phyloP scores from a whole-genome alignment of 2,113 vertebrate genomes.

The Brevimyrus niger region DNA sequence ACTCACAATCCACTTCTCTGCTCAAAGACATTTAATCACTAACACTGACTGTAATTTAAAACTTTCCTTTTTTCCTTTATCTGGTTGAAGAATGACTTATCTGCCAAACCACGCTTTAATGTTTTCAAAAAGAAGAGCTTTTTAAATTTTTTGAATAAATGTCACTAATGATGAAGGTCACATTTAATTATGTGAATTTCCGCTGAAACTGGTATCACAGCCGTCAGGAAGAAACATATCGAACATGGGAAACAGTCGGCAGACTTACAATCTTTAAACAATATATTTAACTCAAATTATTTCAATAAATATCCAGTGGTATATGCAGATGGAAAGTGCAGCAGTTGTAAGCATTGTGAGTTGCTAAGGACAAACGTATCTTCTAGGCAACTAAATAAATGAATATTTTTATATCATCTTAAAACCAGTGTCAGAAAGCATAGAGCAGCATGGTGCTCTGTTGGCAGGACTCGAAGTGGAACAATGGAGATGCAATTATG shows the following conservation, averaged over 20 bases:
- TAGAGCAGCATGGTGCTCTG: not conserved
- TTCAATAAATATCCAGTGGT: not conserved
- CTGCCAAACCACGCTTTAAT: not conserved
- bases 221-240: not conserved
- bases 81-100: not conserved
- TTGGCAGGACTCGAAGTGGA: not conserved
- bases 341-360: not conserved
- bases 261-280: not conserved
- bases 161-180: not conserved
- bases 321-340: not conserved
- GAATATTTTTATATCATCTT: not conserved
- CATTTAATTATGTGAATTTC: not conserved
- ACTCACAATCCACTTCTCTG: not conserved
- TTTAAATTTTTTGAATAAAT: not conserved
- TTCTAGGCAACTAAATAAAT: not conserved
- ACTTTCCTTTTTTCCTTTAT: not conserved
- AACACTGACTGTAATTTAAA: not conserved
- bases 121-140: not conserved
- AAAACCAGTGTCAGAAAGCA: not conserved
- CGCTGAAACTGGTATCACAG: not conserved
- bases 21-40: not conserved
- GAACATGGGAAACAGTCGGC: not conserved
- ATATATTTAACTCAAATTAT: not conserved
- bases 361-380: not conserved
- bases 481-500: constrained; percentile 11